A percentile compares a stretch with the other conserved stretches of the same genome.
Conservation (phyloP, 2,113 vertebrate species). For the Cinclus mexicanus region DNA sequence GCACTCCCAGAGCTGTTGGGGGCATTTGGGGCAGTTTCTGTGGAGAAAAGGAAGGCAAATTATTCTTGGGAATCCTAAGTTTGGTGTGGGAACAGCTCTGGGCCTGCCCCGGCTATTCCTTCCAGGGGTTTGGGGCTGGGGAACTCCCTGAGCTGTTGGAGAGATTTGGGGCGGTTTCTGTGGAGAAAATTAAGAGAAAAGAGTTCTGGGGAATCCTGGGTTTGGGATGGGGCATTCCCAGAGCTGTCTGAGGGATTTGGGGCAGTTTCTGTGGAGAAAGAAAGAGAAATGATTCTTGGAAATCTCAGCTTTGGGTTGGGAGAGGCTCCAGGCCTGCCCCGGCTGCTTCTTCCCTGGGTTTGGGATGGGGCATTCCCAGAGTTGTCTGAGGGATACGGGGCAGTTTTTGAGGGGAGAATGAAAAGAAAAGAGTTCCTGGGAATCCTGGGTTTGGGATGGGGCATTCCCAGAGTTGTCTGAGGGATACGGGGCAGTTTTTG, state of each 20-base stretch:
- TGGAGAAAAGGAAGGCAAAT: not conserved
- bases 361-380: too few species aligned
- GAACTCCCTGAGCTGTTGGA: not conserved
- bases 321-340: too few species aligned
- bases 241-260: not conserved
- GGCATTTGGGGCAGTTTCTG: not conserved
- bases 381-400: too few species aligned
- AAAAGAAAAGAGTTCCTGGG: not conserved
- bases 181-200: not conserved
- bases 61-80: not conserved
- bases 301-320: not conserved
- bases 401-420: too few species aligned
- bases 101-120: not conserved
- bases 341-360: too few species aligned
- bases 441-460: not conserved
- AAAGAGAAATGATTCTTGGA: not conserved
- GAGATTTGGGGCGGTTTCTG: not conserved
- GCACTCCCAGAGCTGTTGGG: not conserved
- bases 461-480: too few species aligned
- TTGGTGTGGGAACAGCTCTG: not conserved
- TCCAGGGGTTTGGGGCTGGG: rapidly evolving
- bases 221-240: not conserved
- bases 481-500: too few species aligned
- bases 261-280: not conserved
- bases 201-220: not conserved